Conservation (phyloP, 2,888 invertebrate genomes). For the Agrochola lota region DNA sequence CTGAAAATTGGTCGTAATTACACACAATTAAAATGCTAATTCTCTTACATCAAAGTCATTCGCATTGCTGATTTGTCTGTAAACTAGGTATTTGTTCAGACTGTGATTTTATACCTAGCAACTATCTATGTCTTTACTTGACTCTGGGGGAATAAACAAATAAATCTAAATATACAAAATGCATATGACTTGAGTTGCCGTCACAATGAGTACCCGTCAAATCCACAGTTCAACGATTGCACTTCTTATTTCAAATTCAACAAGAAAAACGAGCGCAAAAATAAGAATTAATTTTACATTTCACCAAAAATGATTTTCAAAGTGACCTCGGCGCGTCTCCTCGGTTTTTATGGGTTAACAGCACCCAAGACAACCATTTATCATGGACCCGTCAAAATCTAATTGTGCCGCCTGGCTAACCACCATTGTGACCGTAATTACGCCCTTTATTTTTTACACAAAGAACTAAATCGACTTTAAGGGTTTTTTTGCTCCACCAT, state of each 20-base stretch:
- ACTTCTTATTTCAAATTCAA: slow-evolving; percentile 18
- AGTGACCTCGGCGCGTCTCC: slow-evolving; percentile 72
- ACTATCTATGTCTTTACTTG: slow-evolving; percentile 33
- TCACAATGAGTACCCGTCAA: neutral
- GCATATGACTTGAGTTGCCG: neutral
- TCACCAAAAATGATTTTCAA: slow-evolving; percentile 53
- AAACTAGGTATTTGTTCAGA: slow-evolving; percentile 21
- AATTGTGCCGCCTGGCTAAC: slow-evolving; percentile 89
- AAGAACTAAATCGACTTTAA: slow-evolving; percentile 84
- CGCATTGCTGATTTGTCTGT: slow-evolving; percentile 5
- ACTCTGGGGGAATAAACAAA: slow-evolving; percentile 14
- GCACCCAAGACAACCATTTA: slow-evolving; percentile 86
- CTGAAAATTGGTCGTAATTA: slow-evolving; percentile 52
- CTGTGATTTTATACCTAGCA: slow-evolving; percentile 14
- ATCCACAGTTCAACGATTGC: neutral
- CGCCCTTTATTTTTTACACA: slow-evolving; percentile 86
- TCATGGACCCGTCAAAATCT: slow-evolving; percentile 89
- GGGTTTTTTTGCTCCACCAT: slow-evolving; percentile 78
- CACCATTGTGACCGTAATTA: slow-evolving; percentile 89
- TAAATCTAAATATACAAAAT: neutral
- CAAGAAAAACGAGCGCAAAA: slow-evolving; percentile 21
- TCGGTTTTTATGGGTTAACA: slow-evolving; percentile 72
- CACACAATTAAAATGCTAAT: slow-evolving; percentile 51
- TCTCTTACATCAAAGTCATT: slow-evolving; percentile 48
- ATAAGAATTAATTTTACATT: slow-evolving; percentile 32